phyloP scores from a whole-genome alignment of 2,888 invertebrate species.

The Perizoma affinitatum region DNA sequence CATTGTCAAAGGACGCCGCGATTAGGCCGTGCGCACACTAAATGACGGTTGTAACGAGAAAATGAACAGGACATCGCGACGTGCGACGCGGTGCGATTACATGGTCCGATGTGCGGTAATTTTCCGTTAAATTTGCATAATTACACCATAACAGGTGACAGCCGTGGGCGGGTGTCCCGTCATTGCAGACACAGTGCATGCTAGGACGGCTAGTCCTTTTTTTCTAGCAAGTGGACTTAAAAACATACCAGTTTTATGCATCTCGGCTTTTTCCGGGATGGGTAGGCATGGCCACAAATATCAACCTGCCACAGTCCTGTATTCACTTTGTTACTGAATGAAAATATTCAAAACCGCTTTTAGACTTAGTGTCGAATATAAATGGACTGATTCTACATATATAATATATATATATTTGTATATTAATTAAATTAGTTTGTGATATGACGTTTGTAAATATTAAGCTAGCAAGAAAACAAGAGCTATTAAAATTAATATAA shows the following conservation, averaged over 20 bases:
- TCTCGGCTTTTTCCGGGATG: no score
- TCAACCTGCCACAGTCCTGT: no score
- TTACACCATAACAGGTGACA: slow-evolving; percentile 64
- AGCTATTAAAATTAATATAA: neutral
- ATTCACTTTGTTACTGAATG: no score
- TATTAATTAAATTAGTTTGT: no score
- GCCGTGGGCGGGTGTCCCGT: slow-evolving; percentile 51
- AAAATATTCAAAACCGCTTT: no score
- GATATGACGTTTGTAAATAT: no score
- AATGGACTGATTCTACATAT: no score
- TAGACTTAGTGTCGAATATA: no score
- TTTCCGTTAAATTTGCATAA: slow-evolving; percentile 75
- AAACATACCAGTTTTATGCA: no score
- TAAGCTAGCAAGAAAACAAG: neutral
- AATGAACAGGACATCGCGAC: slow-evolving; percentile 45
- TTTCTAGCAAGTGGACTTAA: neutral
- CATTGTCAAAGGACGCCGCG: slow-evolving; percentile 38
- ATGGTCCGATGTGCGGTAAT: slow-evolving; percentile 55
- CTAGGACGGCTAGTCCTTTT: slow-evolving; percentile 7
- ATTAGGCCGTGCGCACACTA: slow-evolving; percentile 51
- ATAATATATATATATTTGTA: no score
- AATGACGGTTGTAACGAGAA: slow-evolving; percentile 55
- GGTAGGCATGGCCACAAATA: no score
- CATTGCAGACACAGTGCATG: slow-evolving; percentile 8
- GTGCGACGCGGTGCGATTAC: slow-evolving; percentile 49